Percentiles rank a stretch among this genome's conserved stretches.
Conservation (phyloP, 2,888 invertebrate species). For the Chrysotoxum bicinctum region DNA sequence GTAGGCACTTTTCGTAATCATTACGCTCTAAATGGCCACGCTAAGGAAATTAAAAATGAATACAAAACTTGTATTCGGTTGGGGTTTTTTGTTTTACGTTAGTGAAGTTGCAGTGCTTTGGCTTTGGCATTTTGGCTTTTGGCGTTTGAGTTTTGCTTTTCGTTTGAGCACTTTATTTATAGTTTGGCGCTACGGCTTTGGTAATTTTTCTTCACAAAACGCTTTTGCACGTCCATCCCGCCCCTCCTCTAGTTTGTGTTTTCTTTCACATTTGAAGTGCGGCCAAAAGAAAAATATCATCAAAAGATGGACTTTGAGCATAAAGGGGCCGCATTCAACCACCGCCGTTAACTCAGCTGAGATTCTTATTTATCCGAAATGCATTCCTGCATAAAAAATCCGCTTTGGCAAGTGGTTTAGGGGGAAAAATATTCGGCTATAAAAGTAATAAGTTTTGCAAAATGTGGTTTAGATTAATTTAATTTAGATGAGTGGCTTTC, state of each 20-base stretch:
- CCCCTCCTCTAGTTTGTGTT: background rate
- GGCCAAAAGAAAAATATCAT: slow-evolving; percentile 53
- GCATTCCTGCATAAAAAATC: background rate
- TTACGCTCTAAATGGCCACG: slow-evolving; percentile 68
- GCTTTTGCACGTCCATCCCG: background rate
- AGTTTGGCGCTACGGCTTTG: slow-evolving; percentile 11
- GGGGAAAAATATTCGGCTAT: background rate
- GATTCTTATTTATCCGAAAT: background rate
- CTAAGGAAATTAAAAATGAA: slow-evolving; percentile 70
- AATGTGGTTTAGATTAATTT: background rate
- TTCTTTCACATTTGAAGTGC: slow-evolving; percentile 38
- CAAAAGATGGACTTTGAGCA: slow-evolving; percentile 55
- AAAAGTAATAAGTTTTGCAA: background rate
- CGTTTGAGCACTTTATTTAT: slow-evolving; percentile 31
- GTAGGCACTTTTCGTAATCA: slow-evolving; percentile 61
- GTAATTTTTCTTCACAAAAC: background rate
- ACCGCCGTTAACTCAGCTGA: background rate
- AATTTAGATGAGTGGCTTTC: background rate
- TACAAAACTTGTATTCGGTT: slow-evolving; percentile 63
- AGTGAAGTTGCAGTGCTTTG: slow-evolving; percentile 49
- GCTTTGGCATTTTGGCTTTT: slow-evolving; percentile 16
- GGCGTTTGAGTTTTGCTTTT: slow-evolving; percentile 20
- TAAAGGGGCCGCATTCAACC: slow-evolving; percentile 23
- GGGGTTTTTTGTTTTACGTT: slow-evolving; percentile 43
- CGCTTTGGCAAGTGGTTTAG: background rate